Evolutionary conservation across 1,140 invertebrate genomes (phyloP).

Genomic region (Protaetia brevitarsis): DNA sequence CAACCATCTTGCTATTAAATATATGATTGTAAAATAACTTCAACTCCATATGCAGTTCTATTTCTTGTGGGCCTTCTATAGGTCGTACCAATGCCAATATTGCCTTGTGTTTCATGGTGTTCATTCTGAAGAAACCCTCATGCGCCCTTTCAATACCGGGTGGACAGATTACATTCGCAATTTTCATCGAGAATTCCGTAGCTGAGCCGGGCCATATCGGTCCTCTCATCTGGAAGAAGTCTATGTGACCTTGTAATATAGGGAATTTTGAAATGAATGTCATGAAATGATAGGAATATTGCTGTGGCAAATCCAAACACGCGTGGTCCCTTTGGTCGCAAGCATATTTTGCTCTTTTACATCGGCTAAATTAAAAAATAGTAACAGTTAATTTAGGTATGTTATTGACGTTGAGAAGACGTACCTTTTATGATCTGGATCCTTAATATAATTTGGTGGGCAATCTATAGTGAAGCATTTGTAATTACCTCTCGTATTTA

Average conservation of each 20-base stretch:
- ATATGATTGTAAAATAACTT: conserved; percentile 69
- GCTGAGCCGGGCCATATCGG: conserved; percentile 65
- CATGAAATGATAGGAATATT: conserved; percentile 88
- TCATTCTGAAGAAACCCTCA: conserved; percentile 60
- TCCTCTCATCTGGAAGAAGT: conserved; percentile 85
- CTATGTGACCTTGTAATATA: conserved; percentile 66
- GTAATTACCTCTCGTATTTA: conserved; percentile 85
- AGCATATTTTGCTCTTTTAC: conserved; percentile 64
- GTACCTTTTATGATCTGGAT: conserved; percentile 67
- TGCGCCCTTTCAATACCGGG: conserved; percentile 59
- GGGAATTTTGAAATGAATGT: conserved; percentile 82
- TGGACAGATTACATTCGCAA: conserved; percentile 63
- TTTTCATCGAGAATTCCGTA: conserved; percentile 71
- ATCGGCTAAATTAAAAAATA: no score
- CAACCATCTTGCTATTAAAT: conserved; percentile 75
- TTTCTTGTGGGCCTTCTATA: conserved; percentile 83
- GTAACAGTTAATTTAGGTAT: conserved; percentile 48
- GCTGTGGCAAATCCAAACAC: conserved; percentile 74
- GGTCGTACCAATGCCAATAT: conserved; percentile 69
- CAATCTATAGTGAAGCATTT: conserved; percentile 85
- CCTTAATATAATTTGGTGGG: conserved; percentile 74
- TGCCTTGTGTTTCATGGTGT: conserved; percentile 30
- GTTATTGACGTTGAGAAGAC: conserved; percentile 14
- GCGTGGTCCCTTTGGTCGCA: conserved; percentile 67
- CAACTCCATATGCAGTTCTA: conserved; percentile 84